Evolutionary conservation across 1,140 invertebrate genomes (phyloP).

Genomic region (Trachymyrmex septentrionalis): DNA sequence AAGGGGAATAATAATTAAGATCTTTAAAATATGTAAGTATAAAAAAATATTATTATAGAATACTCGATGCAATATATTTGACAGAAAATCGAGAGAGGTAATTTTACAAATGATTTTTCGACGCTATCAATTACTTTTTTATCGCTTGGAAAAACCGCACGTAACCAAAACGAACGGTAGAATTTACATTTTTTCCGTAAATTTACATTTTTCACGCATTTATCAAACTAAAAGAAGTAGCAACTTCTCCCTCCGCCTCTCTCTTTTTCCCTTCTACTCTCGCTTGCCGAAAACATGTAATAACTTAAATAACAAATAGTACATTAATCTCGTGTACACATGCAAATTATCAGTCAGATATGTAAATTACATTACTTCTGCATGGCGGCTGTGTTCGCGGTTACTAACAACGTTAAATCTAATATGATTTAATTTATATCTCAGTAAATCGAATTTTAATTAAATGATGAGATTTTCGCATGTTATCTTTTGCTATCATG

Average conservation of each 20-base stretch:
- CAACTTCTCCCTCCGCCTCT: not conserved
- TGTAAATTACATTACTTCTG: constrained; percentile 18
- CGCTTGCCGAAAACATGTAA: constrained; percentile 13
- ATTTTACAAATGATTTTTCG: not conserved
- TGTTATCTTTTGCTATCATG: not conserved
- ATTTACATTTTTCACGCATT: constrained; percentile 49
- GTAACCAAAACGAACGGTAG: not conserved
- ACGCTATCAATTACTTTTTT: not conserved
- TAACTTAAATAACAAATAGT: constrained; percentile 33
- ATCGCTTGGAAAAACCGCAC: not conserved
- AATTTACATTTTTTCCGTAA: not conserved
- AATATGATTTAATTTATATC: constrained; percentile 37
- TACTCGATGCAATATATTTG: not conserved
- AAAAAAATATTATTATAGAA: not conserved
- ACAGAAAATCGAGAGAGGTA: not conserved
- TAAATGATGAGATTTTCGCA: constrained; percentile 9
- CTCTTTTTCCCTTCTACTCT: not conserved
- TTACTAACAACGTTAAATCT: not conserved
- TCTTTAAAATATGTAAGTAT: not conserved
- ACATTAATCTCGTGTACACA: constrained; percentile 26
- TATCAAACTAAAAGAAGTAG: constrained; percentile 26
- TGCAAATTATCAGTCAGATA: constrained; percentile 26
- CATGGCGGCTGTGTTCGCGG: not conserved
- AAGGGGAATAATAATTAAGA: not conserved
- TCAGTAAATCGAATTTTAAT: constrained; percentile 2